Evolutionary conservation across 1,140 invertebrate genomes (phyloP), one percentile per base, ranked within the genome.

Genomic region (Lordiphosa clarofinis): DNA sequence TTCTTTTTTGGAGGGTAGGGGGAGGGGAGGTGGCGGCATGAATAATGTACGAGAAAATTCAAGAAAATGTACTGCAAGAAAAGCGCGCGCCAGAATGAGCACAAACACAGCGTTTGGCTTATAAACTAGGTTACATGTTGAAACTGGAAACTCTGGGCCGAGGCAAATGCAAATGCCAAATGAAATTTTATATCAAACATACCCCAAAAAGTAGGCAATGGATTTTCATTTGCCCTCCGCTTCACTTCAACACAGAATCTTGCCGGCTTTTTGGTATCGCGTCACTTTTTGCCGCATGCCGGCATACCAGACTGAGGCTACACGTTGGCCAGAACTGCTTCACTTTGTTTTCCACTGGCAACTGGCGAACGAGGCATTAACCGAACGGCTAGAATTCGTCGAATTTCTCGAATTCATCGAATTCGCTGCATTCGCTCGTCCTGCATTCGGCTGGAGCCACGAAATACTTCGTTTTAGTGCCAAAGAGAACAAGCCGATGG

Each of bases 71-170:
- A 59, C 46, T 11, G 59, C 50, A 82, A 63, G 67, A 67, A 82
- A 75, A 62, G 71, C 74, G 70, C 74, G 70, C 74, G 75, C 60
- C 70, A 61, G 54, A 62, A 56, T 24, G 6, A 38, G 39, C 35
- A 52, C 42, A 13, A 37, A 36, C 19, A 11, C 54, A 64, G 24
- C 11, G 37, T 57, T 28, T 58, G 54, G 42, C 46, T 43, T 42
- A 56, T 60, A 67, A 81, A 82, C 53, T 84, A 69, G 76, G 76
- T 81, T 81, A 82, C 63, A 84, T 74, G 59, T 69, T 72, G 59
- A 66, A 82, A 76, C 68, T 60, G 66, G 39, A 75, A 79, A 66
- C 61, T 57, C 44, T 46, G 49, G 70, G 43, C 38, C 33, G 8
- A 15, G 12, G 8, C 28, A 47, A 35, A 44, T 61, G 42, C 52